Evolutionary conservation across 2,888 invertebrate species (phyloP).

Genomic region (Epistrophe eligans): DNA sequence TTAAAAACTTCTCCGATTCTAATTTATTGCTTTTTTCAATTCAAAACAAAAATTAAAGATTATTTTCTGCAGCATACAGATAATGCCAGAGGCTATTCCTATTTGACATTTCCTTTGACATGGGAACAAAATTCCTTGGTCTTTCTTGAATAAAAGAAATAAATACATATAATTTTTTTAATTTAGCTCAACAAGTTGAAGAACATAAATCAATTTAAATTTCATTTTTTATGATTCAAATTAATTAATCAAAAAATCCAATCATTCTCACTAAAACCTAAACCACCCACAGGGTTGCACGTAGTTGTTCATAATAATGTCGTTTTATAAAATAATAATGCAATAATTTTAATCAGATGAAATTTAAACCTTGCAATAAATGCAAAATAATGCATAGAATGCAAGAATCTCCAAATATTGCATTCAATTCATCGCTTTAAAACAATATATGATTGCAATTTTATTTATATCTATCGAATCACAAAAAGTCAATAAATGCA

Average conservation of each 20-base stretch:
- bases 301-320: too few species aligned
- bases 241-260: slow-evolving; percentile 5
- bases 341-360: too few species aligned
- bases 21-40: slow-evolving; percentile 16
- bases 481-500: too few species aligned
- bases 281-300: not conserved
- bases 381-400: too few species aligned
- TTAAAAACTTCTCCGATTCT: not conserved
- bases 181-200: not conserved
- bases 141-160: not conserved
- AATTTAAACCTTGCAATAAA: too few species aligned
- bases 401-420: too few species aligned
- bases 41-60: not conserved
- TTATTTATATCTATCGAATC: too few species aligned
- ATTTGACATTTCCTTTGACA: not conserved
- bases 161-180: not conserved
- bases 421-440: too few species aligned
- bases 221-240: not conserved
- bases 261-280: not conserved
- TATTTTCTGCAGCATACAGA: not conserved
- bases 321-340: too few species aligned
- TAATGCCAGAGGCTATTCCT: not conserved
- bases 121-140: not conserved
- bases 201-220: not conserved
- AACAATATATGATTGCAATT: too few species aligned